Conservation (phyloP, 2,113 vertebrate species). For the Xyliphius kryptos region DNA sequence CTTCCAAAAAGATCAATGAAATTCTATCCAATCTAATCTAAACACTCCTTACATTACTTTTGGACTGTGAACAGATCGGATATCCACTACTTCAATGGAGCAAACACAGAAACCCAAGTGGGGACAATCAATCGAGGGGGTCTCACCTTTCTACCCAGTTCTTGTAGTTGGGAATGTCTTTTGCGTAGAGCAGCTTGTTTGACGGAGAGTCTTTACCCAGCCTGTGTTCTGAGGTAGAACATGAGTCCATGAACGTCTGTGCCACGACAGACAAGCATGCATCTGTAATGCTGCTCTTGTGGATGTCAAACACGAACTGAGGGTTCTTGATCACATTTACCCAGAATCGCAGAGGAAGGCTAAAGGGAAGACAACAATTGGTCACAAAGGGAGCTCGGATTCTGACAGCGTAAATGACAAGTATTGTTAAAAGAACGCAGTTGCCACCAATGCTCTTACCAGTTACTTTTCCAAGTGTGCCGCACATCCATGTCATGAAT, state of each 20-base stretch:
- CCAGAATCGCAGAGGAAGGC: constrained; percentile 96
- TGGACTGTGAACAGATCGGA: no score
- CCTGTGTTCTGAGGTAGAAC: constrained; percentile 94
- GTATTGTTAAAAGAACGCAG: no score
- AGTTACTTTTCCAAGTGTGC: constrained; percentile 99
- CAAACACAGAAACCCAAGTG: background rate
- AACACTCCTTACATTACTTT: no score
- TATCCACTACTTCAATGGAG: no score
- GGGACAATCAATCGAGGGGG: background rate
- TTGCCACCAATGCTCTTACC: constrained; percentile 61
- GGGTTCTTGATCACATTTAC: constrained; percentile 99
- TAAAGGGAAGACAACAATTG: constrained; percentile 42
- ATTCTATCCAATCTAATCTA: no score
- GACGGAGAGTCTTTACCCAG: constrained; percentile 96
- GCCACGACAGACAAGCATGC: constrained; percentile 96
- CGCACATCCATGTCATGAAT: constrained; percentile 93
- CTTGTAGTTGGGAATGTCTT: constrained; percentile 99
- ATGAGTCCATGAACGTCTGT: constrained; percentile 98
- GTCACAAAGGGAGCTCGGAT: background rate
- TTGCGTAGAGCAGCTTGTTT: constrained; percentile 96
- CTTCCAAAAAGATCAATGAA: no score
- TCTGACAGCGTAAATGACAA: no score
- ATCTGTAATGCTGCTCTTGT: constrained; percentile 97
- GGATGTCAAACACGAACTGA: constrained; percentile 97
- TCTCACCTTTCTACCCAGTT: constrained; percentile 97